Conservation (phyloP, 2,888 invertebrate species). For the Tipula helvola region DNA sequence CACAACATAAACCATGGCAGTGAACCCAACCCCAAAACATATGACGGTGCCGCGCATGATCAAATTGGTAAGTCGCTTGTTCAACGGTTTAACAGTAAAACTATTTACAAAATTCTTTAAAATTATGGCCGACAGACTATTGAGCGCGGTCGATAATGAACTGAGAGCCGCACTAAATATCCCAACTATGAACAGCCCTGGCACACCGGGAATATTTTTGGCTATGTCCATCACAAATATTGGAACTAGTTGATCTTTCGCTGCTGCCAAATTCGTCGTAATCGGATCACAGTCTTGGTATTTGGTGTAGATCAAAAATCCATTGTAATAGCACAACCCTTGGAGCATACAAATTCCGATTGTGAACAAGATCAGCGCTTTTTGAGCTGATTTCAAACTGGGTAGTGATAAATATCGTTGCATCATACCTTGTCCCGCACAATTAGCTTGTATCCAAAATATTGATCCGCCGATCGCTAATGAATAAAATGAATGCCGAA, state of each 20-base stretch:
- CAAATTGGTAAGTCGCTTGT: constrained; percentile 41
- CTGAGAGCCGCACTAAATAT: constrained; percentile 53
- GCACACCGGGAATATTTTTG: constrained; percentile 63
- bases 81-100: constrained; percentile 41
- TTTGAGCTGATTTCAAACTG: constrained; percentile 25
- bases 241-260: constrained; percentile 70
- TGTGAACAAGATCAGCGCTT: constrained; percentile 48
- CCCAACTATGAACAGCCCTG: constrained; percentile 61
- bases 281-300: constrained; percentile 32
- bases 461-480: neutral
- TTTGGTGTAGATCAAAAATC: constrained; percentile 65
- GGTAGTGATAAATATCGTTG: constrained; percentile 72
- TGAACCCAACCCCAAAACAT: constrained; percentile 50
- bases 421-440: constrained; percentile 57
- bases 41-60: constrained; percentile 59
- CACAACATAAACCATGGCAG: constrained; percentile 50
- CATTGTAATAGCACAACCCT: constrained; percentile 41
- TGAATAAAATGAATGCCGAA: neutral
- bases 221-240: constrained; percentile 75
- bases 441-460: neutral
- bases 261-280: constrained; percentile 59
- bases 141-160: constrained; percentile 67
- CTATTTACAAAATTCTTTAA: constrained; percentile 68
- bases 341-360: constrained; percentile 38
- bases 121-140: constrained; percentile 69